phyloP scores from a whole-genome alignment of 35 echinoderm and acorn worm genomes.

The Ophioderma brevispina region DNA sequence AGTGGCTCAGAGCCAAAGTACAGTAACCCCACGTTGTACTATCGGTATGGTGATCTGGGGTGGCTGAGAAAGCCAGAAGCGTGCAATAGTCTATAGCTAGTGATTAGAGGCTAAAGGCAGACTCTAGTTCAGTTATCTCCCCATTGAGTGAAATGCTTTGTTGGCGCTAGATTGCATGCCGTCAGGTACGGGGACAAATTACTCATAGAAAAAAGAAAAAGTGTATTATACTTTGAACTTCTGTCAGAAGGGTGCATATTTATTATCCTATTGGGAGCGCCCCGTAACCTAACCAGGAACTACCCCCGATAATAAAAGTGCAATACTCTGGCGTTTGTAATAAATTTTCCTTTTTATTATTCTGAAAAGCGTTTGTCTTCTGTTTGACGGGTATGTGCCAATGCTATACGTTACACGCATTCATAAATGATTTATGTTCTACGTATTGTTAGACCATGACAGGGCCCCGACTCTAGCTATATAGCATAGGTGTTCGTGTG shows the following conservation, averaged over 20 bases:
- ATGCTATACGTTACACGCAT: too few relatives aligned
- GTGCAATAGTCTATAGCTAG: background rate
- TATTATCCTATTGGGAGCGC: background rate
- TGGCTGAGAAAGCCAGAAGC: background rate
- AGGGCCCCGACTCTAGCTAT: background rate
- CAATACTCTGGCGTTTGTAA: background rate
- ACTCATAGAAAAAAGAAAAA: background rate
- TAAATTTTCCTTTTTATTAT: background rate
- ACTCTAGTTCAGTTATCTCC: background rate
- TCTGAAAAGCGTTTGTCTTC: too few relatives aligned
- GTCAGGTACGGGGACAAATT: constrained; percentile 4
- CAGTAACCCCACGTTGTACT: background rate
- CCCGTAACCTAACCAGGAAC: background rate
- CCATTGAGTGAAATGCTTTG: background rate
- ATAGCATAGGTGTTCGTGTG: background rate
- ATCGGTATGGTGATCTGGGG: background rate
- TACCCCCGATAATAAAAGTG: background rate
- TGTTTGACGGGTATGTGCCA: background rate
- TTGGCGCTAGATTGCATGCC: background rate
- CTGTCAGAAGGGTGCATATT: background rate
- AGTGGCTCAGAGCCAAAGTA: background rate
- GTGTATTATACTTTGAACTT: constrained; percentile 10
- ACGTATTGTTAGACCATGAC: background rate
- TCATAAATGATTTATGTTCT: constrained; percentile 2
- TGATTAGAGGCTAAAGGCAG: constrained; percentile 5